These are phyloP conservation scores for Mesorhabditis belari DNA, from an alignment of 2,888 invertebrate species.

Conservation along the genomic window DNA sequence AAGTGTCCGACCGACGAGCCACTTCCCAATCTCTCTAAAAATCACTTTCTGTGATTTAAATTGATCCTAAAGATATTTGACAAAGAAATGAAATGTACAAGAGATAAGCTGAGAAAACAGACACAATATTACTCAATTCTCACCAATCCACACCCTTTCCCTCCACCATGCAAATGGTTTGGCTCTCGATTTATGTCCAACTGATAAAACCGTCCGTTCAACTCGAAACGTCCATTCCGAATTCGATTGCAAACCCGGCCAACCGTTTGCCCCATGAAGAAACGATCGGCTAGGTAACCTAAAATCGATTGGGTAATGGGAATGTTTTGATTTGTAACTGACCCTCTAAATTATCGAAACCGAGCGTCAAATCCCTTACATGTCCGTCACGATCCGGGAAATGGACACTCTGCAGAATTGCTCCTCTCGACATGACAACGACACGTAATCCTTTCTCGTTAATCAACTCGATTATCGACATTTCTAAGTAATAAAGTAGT, in stretches of 20 bases:
- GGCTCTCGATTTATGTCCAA: slow-evolving; percentile 17
- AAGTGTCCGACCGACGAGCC: slow-evolving; percentile 13
- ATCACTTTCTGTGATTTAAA: neutral
- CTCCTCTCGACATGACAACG: slow-evolving; percentile 10
- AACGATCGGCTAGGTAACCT: slow-evolving; percentile 25
- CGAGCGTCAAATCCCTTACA: slow-evolving; percentile 9
- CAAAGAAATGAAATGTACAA: neutral
- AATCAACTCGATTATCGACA: slow-evolving; percentile 19
- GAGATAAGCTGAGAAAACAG: neutral
- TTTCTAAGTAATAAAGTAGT: no score
- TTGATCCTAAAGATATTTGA: neutral
- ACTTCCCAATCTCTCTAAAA: slow-evolving; percentile 32
- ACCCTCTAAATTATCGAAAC: slow-evolving; percentile 15
- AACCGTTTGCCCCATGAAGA: slow-evolving; percentile 31
- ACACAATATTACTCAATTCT: neutral
- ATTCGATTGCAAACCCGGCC: slow-evolving; percentile 37
- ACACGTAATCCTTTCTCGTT: slow-evolving; percentile 22
- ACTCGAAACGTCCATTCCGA: slow-evolving; percentile 16
- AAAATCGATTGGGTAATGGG: slow-evolving; percentile 2
- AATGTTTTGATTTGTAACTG: neutral
- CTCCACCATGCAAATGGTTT: slow-evolving; percentile 30
- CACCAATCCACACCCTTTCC: slow-evolving; percentile 20
- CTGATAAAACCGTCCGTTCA: slow-evolving; percentile 19
- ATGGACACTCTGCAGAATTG: slow-evolving; percentile 9
- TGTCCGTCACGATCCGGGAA: slow-evolving; percentile 10